Percentiles rank a stretch among this genome's conserved stretches.
Conservation (phyloP, 1,140 invertebrate species). For the Drosophila watanabei region DNA sequence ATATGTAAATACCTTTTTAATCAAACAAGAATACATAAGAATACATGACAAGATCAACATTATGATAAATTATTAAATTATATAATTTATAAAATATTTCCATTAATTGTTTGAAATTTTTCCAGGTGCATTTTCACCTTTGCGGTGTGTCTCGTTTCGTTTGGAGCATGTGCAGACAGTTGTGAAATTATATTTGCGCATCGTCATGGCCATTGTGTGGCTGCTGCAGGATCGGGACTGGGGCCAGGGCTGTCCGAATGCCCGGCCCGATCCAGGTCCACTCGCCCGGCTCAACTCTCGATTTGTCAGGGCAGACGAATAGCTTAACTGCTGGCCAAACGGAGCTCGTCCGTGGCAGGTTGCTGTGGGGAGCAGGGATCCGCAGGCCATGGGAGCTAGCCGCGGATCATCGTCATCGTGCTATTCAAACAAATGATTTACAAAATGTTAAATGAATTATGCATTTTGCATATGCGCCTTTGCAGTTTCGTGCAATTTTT, state of each 20-base stretch:
- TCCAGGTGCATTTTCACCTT: conserved; percentile 27
- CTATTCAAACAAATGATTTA: conserved; percentile 85
- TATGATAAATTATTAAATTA: too few species aligned
- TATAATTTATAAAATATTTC: too few species aligned
- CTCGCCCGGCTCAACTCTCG: too few species aligned
- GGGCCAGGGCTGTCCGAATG: conserved; percentile 12
- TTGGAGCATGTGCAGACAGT: conserved; percentile 80
- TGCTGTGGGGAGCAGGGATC: conserved; percentile 24
- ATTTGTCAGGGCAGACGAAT: conserved; percentile 81
- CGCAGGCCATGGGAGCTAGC: conserved; percentile 38
- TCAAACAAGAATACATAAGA: neutral
- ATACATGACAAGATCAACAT: neutral
- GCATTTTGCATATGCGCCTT: conserved; percentile 80
- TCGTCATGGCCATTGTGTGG: conserved; percentile 79
- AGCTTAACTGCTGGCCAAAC: conserved; percentile 69
- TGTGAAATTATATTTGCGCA: conserved; percentile 84
- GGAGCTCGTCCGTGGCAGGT: conserved; percentile 42
- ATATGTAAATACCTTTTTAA: neutral
- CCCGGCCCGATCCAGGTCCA: conserved; percentile 11
- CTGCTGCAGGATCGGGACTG: conserved; percentile 32
- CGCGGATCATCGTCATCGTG: conserved; percentile 76
- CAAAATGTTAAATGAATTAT: conserved; percentile 85
- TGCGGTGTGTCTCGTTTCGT: conserved; percentile 49
- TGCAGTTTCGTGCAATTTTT: conserved; percentile 72
- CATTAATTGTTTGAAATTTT: conserved; percentile 1